phyloP scores from a whole-genome alignment of 2,888 invertebrate genomes.

The Malthinus seriepunctatus region DNA sequence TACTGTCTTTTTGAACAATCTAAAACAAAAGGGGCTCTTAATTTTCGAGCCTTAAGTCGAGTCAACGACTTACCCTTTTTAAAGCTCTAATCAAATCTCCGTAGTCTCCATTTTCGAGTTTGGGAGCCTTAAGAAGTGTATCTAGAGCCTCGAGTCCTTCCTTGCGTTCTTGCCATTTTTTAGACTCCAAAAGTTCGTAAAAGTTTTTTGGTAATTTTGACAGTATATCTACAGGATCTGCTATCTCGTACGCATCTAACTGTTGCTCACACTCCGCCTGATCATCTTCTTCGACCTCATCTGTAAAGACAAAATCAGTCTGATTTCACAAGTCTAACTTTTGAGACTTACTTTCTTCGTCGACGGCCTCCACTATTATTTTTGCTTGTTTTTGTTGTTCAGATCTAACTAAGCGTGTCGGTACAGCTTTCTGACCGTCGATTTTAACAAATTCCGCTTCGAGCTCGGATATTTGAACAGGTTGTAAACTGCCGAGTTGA shows the following conservation, averaged over 20 bases:
- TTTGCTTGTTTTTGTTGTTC: slow-evolving; percentile 74
- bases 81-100: slow-evolving; percentile 84
- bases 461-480: slow-evolving; percentile 87
- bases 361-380: slow-evolving; percentile 47
- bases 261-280: slow-evolving; percentile 67
- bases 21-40: slow-evolving; percentile 47
- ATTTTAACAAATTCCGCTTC: slow-evolving; percentile 85
- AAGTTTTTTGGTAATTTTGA: slow-evolving; percentile 94
- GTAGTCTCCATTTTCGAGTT: slow-evolving; percentile 90
- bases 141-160: slow-evolving; percentile 87
- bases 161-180: slow-evolving; percentile 96
- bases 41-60: not conserved
- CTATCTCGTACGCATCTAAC: slow-evolving; percentile 87
- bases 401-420: slow-evolving; percentile 76
- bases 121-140: slow-evolving; percentile 76
- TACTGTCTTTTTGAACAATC: slow-evolving; percentile 92
- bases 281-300: slow-evolving; percentile 58
- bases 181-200: slow-evolving; percentile 90
- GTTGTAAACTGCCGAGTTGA: slow-evolving; percentile 83
- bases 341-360: slow-evolving; percentile 55
- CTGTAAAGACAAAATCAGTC: slow-evolving; percentile 11
- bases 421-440: slow-evolving; percentile 66
- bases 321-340: too few species aligned
- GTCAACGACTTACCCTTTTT: slow-evolving; percentile 68
- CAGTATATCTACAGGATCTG: slow-evolving; percentile 91